A percentile compares a stretch with the other conserved stretches of the same genome.
Conservation (phyloP, 2,113 vertebrate genomes). For the Apaloderma vittatum region DNA sequence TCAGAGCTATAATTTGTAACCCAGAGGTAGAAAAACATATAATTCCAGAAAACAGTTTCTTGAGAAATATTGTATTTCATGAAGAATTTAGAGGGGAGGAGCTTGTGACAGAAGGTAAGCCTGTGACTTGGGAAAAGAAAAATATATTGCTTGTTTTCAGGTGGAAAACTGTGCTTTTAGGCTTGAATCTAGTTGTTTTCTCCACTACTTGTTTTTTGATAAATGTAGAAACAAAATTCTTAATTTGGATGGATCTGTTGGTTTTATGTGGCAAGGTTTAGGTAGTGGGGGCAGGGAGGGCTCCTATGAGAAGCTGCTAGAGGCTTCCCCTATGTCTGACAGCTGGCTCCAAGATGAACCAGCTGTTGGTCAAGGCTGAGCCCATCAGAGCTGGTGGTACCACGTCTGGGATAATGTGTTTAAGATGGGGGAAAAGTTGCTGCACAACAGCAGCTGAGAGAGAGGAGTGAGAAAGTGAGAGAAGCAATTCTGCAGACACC, state of each 20-base stretch:
- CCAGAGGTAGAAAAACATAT: conserved; percentile 77
- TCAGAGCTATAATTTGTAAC: conserved; percentile 78
- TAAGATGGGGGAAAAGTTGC: too few species aligned
- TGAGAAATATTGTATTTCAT: conserved; percentile 86
- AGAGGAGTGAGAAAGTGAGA: too few species aligned
- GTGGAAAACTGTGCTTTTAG: background rate
- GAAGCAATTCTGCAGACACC: too few species aligned
- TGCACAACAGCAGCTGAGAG: too few species aligned
- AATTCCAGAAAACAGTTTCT: conserved; percentile 85
- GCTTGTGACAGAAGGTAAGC: conserved; percentile 85
- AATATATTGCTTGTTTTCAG: rapidly evolving
- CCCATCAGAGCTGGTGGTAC: too few species aligned
- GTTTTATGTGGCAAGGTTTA: too few species aligned
- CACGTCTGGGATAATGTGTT: too few species aligned
- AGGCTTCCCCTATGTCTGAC: too few species aligned
- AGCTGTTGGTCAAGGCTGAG: too few species aligned
- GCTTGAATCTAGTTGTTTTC: background rate
- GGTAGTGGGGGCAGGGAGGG: too few species aligned
- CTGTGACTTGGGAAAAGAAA: background rate
- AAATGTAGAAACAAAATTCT: background rate
- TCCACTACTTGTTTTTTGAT: background rate
- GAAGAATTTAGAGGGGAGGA: conserved; percentile 91
- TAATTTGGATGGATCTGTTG: background rate
- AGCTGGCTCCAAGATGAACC: too few species aligned
- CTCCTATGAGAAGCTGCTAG: too few species aligned